Evolutionary conservation across 2,888 invertebrate genomes (phyloP), one percentile per base, ranked within the genome.

Genomic region (Lymantria dispar): DNA sequence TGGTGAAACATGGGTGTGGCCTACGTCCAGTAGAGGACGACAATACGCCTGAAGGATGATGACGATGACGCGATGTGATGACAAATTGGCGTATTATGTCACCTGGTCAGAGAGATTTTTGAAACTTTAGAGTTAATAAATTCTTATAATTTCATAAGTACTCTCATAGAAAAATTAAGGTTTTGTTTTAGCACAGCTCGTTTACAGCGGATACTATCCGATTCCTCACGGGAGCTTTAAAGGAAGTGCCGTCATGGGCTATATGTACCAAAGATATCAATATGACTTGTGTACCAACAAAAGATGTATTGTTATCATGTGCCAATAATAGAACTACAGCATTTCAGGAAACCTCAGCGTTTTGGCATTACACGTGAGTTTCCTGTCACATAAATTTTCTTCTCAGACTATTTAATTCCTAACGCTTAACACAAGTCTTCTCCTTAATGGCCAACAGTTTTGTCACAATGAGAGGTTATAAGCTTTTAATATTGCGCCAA

Each of bases 281-380:
- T 10, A 43, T 37, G 0, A 58, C 58, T 0, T 86, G 86, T 49
- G 45, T 79, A 13, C 44, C 74, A 0, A 56, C 73, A 0, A 60
- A 57, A n/a, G 76, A 78, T 0, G 46, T 85, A 3, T 55, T 79
- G 12, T 47, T 68, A 14, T 49, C 52, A 7, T 85, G 85, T 48
- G 57, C 54, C 31, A 51, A 47, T 0, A 59, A 73, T 0, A 45
- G 45, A 1, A 49, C 57, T 0, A 72, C 72, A 0, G 48, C 65
- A 22, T 69, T 84, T 33, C 56, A 50, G 15, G 45, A 45, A 7
- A 84, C 86, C 0, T 76, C 85, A 0, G 78, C 76, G 7, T 79
- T 80, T 60, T 31, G 70, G 7, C 56, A 82, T 61, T 86, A 86
- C 48, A 9, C 62, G 87, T 85, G 58, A 81, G 83, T 74, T 33